These are phyloP conservation scores for Noctua pronuba DNA, from an alignment of 2,888 invertebrate genomes.

Conservation along the genomic window DNA sequence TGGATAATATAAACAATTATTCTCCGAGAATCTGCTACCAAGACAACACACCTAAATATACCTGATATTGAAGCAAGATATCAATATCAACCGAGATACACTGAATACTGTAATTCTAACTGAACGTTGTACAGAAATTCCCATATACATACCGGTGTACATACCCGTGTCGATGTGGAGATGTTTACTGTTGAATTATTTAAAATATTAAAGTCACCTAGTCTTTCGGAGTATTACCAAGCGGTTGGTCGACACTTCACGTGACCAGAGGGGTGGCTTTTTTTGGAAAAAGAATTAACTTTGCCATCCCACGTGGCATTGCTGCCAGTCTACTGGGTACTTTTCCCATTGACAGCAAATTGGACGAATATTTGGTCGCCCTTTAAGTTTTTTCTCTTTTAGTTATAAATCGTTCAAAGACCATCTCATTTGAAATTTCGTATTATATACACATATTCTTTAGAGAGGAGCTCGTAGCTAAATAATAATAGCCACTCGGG, in stretches of 20 bases:
- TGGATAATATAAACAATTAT: neutral
- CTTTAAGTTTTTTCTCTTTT: neutral
- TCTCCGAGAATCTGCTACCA: slow-evolving; percentile 8
- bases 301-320: too few relatives aligned
- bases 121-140: neutral
- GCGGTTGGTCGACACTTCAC: neutral
- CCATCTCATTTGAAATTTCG: too few relatives aligned
- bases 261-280: neutral
- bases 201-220: neutral
- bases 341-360: too few relatives aligned
- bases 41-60: too few relatives aligned
- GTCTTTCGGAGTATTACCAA: neutral
- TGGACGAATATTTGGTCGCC: neutral
- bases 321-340: too few relatives aligned
- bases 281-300: neutral
- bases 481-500: too few relatives aligned
- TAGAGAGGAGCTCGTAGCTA: too few relatives aligned
- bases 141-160: neutral
- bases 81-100: slow-evolving; percentile 1
- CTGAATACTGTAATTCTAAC: neutral
- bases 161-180: neutral
- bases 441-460: neutral
- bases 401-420: too few relatives aligned
- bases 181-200: neutral
- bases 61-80: neutral